Conservation (phyloP, 2,888 invertebrate species). For the Anticlea derivata region DNA sequence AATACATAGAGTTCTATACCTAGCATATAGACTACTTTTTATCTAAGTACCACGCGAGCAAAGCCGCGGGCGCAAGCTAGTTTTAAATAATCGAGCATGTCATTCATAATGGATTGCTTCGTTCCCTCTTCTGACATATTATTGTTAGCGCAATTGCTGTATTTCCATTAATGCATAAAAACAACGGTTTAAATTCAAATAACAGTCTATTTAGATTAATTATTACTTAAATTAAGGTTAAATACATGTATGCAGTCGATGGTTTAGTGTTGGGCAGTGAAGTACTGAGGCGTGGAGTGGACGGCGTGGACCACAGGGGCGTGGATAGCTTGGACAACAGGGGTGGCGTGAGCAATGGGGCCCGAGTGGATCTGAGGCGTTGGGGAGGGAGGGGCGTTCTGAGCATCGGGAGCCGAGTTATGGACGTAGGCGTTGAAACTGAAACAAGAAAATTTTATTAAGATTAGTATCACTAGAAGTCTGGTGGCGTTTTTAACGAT, state of each 20-base stretch:
- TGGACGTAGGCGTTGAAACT: constrained; percentile 77
- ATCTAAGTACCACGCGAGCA: too few species aligned
- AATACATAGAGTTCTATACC: too few species aligned
- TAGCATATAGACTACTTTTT: too few species aligned
- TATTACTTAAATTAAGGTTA: constrained; percentile 26
- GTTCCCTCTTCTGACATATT: too few species aligned
- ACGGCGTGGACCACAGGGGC: constrained; percentile 41
- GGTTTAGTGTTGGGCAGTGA: constrained; percentile 59
- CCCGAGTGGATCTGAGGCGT: constrained; percentile 37
- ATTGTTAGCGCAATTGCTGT: too few species aligned
- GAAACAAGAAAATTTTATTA: constrained; percentile 32
- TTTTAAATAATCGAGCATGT: too few species aligned
- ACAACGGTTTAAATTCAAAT: constrained; percentile 25
- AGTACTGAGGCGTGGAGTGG: constrained; percentile 49
- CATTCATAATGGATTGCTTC: too few species aligned
- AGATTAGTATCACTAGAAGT: too few species aligned
- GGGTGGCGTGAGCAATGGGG: constrained; percentile 34
- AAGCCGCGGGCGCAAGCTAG: too few species aligned
- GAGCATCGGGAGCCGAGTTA: constrained; percentile 37
- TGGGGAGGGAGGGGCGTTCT: constrained; percentile 37
- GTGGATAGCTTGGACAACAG: constrained; percentile 41
- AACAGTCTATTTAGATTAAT: constrained; percentile 36
- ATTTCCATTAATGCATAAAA: constrained; percentile 1
- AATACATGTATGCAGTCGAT: constrained; percentile 24
- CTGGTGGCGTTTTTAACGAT: too few species aligned